These are phyloP conservation scores for Laticauda colubrina DNA, from an alignment of 2,113 vertebrate species.

Conservation along the genomic window DNA sequence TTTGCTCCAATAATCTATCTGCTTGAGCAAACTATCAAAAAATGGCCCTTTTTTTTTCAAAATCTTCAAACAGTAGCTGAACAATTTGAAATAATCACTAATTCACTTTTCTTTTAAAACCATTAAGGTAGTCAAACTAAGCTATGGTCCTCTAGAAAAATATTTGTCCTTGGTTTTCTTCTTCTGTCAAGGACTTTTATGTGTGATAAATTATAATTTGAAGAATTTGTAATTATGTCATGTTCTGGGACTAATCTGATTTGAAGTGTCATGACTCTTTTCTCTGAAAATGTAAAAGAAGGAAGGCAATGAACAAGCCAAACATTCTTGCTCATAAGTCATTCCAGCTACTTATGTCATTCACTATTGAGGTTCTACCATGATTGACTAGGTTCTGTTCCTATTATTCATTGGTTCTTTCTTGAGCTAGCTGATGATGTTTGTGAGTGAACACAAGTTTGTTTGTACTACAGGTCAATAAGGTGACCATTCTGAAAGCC, in stretches of 20 bases:
- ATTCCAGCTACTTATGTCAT: neutral
- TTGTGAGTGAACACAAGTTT: neutral
- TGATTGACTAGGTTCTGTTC: neutral
- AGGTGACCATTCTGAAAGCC: neutral
- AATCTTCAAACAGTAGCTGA: neutral
- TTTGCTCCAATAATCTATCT: neutral
- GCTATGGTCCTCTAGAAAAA: neutral
- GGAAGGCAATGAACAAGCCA: neutral
- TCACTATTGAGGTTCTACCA: neutral
- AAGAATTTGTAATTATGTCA: neutral
- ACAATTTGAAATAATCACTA: neutral
- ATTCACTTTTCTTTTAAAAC: neutral
- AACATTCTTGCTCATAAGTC: neutral
- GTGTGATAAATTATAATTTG: neutral
- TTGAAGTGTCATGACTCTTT: neutral
- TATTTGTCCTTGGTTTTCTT: accelerated
- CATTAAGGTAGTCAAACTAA: neutral
- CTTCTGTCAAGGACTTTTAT: neutral
- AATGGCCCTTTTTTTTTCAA: neutral
- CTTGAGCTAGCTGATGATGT: neutral
- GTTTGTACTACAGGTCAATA: neutral
- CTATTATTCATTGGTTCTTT: neutral
- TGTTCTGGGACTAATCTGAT: neutral
- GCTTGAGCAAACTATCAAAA: neutral
- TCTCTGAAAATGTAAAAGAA: neutral